phyloP scores from a whole-genome alignment of 1,140 invertebrate species.

The Drosophila sproati region DNA sequence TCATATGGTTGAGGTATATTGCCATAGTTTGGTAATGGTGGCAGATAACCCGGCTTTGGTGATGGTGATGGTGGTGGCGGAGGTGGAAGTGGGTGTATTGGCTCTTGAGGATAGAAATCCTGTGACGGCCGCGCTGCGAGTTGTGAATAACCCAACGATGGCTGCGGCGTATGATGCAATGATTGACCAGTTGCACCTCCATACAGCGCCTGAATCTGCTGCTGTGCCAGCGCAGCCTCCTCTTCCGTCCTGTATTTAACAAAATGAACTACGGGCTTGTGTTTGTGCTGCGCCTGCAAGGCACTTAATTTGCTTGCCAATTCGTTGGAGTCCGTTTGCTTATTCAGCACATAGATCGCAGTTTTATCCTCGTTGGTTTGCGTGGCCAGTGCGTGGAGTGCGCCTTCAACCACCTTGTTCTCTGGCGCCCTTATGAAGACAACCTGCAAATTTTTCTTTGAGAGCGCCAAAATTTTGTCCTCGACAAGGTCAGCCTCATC shows the following conservation, averaged over 20 bases:
- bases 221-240: conserved; percentile 74
- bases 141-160: conserved; percentile 53
- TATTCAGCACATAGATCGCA: conserved; percentile 79
- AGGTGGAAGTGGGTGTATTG: background rate
- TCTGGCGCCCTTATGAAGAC: conserved; percentile 80
- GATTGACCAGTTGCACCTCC: conserved; percentile 21
- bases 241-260: conserved; percentile 81
- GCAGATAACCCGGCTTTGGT: conserved; percentile 41
- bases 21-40: conserved; percentile 50
- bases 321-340: conserved; percentile 73
- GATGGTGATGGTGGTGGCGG: background rate
- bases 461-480: conserved; percentile 39
- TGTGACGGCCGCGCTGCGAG: background rate
- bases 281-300: conserved; percentile 46
- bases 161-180: conserved; percentile 22
- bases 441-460: conserved; percentile 75
- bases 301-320: conserved; percentile 69
- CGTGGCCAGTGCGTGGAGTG: conserved; percentile 65
- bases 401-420: conserved; percentile 70
- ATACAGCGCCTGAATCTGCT: conserved; percentile 77
- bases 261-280: conserved; percentile 80
- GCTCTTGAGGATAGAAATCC: background rate
- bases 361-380: conserved; percentile 74
- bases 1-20: conserved; percentile 41
- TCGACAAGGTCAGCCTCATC: conserved; percentile 56